A percentile compares a stretch with the other conserved stretches of the same genome.
Conservation (phyloP, 2,888 invertebrate genomes). For the Fissipunctia ypsillon region DNA sequence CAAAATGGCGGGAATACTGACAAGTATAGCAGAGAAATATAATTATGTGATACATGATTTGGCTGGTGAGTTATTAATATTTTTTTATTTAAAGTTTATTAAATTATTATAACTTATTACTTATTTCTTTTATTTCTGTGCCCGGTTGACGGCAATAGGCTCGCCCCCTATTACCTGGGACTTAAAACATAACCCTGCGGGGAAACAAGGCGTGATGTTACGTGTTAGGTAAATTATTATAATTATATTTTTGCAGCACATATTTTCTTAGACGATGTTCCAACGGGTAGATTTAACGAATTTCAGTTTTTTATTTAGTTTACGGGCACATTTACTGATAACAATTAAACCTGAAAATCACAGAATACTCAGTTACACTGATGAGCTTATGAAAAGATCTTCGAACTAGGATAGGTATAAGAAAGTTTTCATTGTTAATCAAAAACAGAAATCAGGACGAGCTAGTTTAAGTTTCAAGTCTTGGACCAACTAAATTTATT, state of each 20-base stretch:
- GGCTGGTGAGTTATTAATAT: slow-evolving; percentile 66
- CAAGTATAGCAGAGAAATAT: slow-evolving; percentile 61
- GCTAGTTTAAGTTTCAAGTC: neutral
- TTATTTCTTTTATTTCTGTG: too few species aligned
- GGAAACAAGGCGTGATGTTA: too few species aligned
- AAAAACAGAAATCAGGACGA: neutral
- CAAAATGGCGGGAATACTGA: slow-evolving; percentile 63
- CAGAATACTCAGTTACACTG: neutral
- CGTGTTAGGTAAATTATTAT: too few species aligned
- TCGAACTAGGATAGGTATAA: too few species aligned
- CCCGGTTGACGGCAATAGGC: too few species aligned
- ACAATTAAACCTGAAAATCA: neutral
- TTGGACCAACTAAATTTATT: too few species aligned
- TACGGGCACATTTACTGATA: neutral
- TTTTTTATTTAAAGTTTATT: neutral
- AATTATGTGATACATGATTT: slow-evolving; percentile 70
- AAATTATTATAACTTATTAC: too few species aligned
- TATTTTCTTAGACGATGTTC: neutral
- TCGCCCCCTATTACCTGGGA: too few species aligned
- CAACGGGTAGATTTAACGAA: neutral
- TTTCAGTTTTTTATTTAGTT: neutral
- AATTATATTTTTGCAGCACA: neutral
- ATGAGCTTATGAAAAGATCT: neutral
- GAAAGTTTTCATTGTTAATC: neutral
- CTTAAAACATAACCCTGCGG: too few species aligned